These are phyloP conservation scores for Muscicapa comitata DNA, from an alignment of 2,797 vertebrate species.

Conservation along the genomic window DNA sequence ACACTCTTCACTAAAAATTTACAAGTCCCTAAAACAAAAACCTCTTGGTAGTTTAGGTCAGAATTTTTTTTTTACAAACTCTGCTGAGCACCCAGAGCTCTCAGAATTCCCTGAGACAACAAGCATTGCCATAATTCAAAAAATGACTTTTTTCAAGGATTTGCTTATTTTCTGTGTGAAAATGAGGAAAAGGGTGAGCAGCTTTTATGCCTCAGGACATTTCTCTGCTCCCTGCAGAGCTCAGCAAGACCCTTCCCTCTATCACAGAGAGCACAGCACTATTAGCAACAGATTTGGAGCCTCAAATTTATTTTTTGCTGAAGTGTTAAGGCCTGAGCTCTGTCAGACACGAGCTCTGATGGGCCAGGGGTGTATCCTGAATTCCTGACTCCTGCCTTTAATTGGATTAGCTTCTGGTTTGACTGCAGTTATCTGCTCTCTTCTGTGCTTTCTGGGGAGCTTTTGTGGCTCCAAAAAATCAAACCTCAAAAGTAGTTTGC, in stretches of 20 bases:
- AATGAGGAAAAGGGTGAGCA: not conserved
- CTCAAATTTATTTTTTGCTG: not conserved
- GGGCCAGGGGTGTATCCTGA: not conserved
- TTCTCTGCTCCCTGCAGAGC: conserved; percentile 4
- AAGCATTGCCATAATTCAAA: not conserved
- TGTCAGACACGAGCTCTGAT: not conserved
- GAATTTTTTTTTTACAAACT: not conserved
- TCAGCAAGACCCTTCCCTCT: not conserved
- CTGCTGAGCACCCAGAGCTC: not conserved
- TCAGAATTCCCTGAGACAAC: not conserved
- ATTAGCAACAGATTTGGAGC: not conserved
- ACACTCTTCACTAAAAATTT: not conserved
- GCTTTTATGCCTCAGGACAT: conserved; percentile 4
- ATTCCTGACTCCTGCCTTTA: not conserved
- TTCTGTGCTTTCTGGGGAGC: not conserved
- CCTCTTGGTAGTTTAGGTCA: not conserved
- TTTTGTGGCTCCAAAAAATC: not conserved
- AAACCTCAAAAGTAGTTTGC: too few species aligned
- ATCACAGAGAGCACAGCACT: not conserved
- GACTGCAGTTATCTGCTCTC: not conserved
- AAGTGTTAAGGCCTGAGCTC: not conserved
- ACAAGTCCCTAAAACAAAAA: not conserved
- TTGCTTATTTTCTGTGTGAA: not conserved
- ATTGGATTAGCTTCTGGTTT: conserved; percentile 10
- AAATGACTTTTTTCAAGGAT: not conserved